Evolutionary conservation across 2,797 vertebrate species (phyloP), one percentile per base, ranked within the genome.

Genomic region (Sebastiscus albofasciatus): DNA sequence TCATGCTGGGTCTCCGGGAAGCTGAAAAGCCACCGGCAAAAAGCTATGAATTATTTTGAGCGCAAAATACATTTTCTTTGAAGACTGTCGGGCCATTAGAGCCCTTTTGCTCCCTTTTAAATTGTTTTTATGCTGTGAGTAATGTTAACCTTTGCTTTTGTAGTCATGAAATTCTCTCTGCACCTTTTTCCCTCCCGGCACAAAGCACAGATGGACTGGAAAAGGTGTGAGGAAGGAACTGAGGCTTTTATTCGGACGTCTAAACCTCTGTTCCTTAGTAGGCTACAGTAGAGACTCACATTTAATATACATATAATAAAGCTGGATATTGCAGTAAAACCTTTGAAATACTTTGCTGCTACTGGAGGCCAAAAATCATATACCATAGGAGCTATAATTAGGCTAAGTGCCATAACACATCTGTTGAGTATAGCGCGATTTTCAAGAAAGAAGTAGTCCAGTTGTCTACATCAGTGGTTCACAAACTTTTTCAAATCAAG

Each of bases 21-120:
- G 92, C 94, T 94, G 93, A 94, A 94, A 96, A 96, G 94, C 94
- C 93, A 95, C 93, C 69, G 84, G 94, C 93, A 94, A 96, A 96
- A 96, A 95, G 93, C 94, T 95, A 95, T 95, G 94, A 96, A 96
- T 96, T 96, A 96, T 96, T 96, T 95, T 94, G 89, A 95, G 95
- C 94, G 77, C 95, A 95, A 96, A 96, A 96, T 95, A 92, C 94
- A 96, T 96, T 96, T 96, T 96, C 95, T 96, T 94, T 95, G 94
- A 95, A 96, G 95, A 95, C 93, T 92, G 93, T 95, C 86, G 91
- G 91, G 94, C 95, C 90, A 94, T 95, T 94, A 95, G 93, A 95
- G 94, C 92, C 94, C 95, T 95, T 96, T 95, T 95, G 94, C 93
- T 95, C 94, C 94, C 93, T 95, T 96, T 95, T 95, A 96, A 96